Evolutionary conservation across 2,113 vertebrate species (phyloP), one percentile per base, ranked within the genome.

Genomic region (Cryptotis parvus): DNA sequence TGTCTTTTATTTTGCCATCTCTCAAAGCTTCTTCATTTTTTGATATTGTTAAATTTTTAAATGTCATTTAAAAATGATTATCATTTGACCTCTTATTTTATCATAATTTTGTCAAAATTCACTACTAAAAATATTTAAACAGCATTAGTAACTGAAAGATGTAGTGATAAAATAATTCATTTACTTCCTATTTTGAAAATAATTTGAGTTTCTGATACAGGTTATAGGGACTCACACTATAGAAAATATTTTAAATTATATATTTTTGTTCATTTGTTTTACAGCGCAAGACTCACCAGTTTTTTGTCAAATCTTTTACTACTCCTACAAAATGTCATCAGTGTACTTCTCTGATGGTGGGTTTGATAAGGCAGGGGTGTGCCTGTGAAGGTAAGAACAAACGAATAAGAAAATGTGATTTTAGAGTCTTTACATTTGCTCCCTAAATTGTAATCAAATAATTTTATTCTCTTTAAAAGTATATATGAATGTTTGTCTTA

Each of bases 311-410:
- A 96, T 98, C 99, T 0, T 99, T 99, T 96, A 98, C 74, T 76
- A 97, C 98, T 4, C 99, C 99, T 93, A 99, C 99, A 1, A 99
- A 99, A 96, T 99, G 99, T 96, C 99, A 99, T 94, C 99, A 99
- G 70, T 99, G 99, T 95, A 99, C 99, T 0, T 99, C 99, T 35
- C 97, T 99, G 93, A 99, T 99, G 99, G 98, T 99, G 61, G 99
- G 99, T n/a, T 98, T 99, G 90, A 99, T 99, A 90, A 98, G 99
- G n/a, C 99, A 99, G 93, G 99, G 99, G 92, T 99, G 99, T 91
- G 98, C 98, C 33, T 99, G 99, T 95, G 99, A 99, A 99, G 99
- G 99, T 99, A 96, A 98, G 98, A 58, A 58, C 52, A 84, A 55
- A 45, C 27, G 52, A n/a, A 73, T 73, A 41, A 70, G 79, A 15